phyloP scores from a whole-genome alignment of 2,797 vertebrate genomes.

The Momotus momota region DNA sequence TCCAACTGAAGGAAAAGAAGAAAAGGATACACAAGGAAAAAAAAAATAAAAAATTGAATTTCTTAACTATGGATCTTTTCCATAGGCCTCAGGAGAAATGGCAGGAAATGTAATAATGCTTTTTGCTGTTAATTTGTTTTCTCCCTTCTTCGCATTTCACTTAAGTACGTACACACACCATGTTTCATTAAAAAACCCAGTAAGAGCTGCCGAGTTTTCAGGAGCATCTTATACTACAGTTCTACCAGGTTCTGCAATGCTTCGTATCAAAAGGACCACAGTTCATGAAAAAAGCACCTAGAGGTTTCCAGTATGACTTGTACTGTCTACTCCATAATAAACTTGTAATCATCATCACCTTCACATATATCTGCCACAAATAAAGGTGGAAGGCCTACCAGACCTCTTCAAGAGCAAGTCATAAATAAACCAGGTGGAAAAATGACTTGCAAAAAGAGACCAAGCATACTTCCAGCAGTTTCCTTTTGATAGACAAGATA shows the following conservation, averaged over 20 bases:
- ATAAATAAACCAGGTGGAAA: background rate
- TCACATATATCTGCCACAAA: background rate
- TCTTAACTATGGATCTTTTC: background rate
- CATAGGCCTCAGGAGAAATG: background rate
- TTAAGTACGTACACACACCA: accelerated
- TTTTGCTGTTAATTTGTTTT: background rate
- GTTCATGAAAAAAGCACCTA: background rate
- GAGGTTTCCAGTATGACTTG: background rate
- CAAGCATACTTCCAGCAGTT: background rate
- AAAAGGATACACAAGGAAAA: background rate
- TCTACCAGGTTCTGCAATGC: background rate
- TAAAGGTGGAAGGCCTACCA: background rate
- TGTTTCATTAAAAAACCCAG: background rate
- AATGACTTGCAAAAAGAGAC: background rate
- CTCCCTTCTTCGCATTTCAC: background rate
- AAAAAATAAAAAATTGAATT: background rate
- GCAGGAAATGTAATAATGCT: background rate
- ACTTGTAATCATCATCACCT: background rate
- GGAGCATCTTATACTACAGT: background rate
- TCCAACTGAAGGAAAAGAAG: accelerated
- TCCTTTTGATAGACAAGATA: background rate
- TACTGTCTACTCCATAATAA: background rate
- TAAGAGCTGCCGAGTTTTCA: background rate
- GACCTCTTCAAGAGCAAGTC: background rate
- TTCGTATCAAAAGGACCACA: background rate